These are phyloP conservation scores for Pristionchus maxplancki DNA, from an alignment of 2,888 invertebrate species.

Conservation along the genomic window DNA sequence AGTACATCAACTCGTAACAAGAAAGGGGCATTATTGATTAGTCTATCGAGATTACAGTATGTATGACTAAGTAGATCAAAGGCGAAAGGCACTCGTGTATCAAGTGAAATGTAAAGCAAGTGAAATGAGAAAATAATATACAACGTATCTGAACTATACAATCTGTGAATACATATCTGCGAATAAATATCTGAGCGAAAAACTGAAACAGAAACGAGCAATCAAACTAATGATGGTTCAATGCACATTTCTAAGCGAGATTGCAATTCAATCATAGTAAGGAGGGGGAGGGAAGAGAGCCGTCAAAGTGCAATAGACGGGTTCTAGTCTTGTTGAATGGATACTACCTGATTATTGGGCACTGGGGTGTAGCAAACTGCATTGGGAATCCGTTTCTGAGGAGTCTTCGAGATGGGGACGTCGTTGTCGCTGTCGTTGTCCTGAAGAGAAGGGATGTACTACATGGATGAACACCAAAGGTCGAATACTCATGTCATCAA, in stretches of 20 bases:
- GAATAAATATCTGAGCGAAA: neutral
- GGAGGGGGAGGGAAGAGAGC: neutral
- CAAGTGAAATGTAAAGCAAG: constrained; percentile 29
- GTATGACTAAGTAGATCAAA: constrained; percentile 39
- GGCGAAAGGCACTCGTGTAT: neutral
- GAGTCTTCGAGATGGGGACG: neutral
- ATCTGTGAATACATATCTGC: neutral
- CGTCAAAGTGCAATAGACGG: neutral
- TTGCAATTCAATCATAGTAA: neutral
- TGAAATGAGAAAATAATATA: neutral
- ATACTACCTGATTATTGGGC: neutral
- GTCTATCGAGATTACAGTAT: neutral
- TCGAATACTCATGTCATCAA: too few relatives aligned
- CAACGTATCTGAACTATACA: constrained; percentile 14
- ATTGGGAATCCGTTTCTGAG: neutral
- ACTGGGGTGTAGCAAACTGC: neutral
- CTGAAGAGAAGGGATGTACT: neutral
- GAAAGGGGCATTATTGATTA: neutral
- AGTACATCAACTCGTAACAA: constrained; percentile 42
- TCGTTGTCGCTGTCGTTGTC: neutral
- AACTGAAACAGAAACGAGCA: neutral
- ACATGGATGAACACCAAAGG: neutral
- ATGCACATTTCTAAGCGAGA: neutral
- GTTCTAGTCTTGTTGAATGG: neutral
- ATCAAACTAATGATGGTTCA: neutral